phyloP scores from a whole-genome alignment of 2,888 invertebrate genomes.

The Deilephila elpenor region DNA sequence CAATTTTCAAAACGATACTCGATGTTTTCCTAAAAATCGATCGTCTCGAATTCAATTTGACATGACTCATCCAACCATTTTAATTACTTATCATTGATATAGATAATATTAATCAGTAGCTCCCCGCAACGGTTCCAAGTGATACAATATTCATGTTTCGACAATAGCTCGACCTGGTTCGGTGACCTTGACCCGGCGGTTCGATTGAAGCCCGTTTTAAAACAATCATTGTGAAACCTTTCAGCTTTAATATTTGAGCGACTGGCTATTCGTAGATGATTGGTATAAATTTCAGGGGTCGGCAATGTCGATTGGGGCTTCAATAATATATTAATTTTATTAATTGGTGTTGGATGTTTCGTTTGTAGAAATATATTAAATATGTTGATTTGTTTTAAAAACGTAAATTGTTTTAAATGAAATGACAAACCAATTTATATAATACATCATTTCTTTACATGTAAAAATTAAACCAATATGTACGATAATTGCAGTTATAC shows the following conservation, averaged over 20 bases:
- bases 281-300: background rate
- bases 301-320: background rate
- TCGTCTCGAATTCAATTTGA: too few relatives aligned
- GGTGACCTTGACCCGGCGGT: background rate
- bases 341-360: too few relatives aligned
- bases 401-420: too few relatives aligned
- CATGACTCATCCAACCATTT: background rate
- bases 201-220: conserved; percentile 1
- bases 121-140: background rate
- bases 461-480: too few relatives aligned
- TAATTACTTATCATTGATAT: background rate
- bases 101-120: background rate
- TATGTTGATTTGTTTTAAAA: too few relatives aligned
- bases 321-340: too few relatives aligned
- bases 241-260: background rate
- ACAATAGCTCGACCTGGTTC: background rate
- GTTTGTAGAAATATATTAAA: too few relatives aligned
- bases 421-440: too few relatives aligned
- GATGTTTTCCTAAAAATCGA: too few relatives aligned
- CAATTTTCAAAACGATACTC: too few relatives aligned
- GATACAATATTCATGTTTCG: conserved; percentile 2
- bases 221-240: background rate
- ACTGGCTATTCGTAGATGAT: background rate
- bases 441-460: too few relatives aligned
- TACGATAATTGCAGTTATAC: too few relatives aligned